Base-by-base conservation (phyloP, 2,113 vertebrate species). In the Aegithalos caudatus region DNA sequence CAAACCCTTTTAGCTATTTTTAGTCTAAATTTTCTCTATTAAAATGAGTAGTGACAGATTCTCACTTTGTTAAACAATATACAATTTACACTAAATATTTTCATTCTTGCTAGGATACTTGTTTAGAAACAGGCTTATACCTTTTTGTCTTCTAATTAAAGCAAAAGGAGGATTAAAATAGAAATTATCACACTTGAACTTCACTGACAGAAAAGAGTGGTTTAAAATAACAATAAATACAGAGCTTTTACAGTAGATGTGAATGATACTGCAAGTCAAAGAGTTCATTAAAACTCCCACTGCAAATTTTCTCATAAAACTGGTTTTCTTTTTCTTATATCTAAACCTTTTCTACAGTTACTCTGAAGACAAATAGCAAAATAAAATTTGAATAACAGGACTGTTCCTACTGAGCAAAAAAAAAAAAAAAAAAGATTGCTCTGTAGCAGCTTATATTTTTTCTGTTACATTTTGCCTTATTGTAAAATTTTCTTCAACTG, bases 401-500 rank as follows among this genome's bases (percentile, higher is more conserved):
- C 40, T n/a, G 20, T 72, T 86, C 54, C 50, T 71, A 84, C 58
- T 0, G 6, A 93, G 85, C 50, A 64, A 81, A 76, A 86, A 86
- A 77, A 78, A 78, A 64, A 81, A 76, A 86, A 86, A 77, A 78
- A 78, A 93, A 58, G 47, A 81, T 95, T 91, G 58, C 85, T 95
- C 91, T 84, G 93, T 65, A 95, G 86, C 73, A 96, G 94, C 92
- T 96, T 90, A 72, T 93, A 77, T 94, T 98, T 97, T 83, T 97
- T 92, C 93, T 96, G 89, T 76, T 97, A 91, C 96, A 96, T 97
- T 97, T 96, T 96, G 74, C 96, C 94, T 96, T 96, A 91, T 97
- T 96, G 96, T 96, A 97, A 97, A 97, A 98, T 97, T 97, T 97
- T 97, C 97, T 97, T 98, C 97, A 96, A 83, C 97, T 97, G 96